Evolutionary conservation across 2,888 invertebrate genomes (phyloP), one percentile per base, ranked within the genome.

Genomic region (Siphlonurus alternatus): DNA sequence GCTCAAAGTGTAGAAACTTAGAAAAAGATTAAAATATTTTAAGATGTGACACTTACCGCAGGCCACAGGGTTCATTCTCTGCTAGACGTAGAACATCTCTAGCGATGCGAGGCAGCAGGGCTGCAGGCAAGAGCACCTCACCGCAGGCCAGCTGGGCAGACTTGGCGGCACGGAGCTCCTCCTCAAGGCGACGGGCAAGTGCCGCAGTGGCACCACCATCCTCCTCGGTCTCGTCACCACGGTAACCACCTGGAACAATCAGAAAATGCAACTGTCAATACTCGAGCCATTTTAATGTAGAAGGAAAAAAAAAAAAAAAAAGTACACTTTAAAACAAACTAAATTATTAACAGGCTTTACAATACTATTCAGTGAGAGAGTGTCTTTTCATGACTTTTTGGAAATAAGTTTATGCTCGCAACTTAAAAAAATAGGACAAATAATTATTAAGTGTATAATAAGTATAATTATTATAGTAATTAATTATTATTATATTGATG

Each of bases 21-120:
- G 5, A 5, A 38, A 38, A 38, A 10, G 5, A 38, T 38, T 38
- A 38, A 38, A 10, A 10, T 38, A 38, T 38, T 38, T 38, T 38
- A 38, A 38, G 5, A 15, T 38, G 38, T 38, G 5, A 38, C 5
- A 10, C 38, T 38, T 38, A 38, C 38, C 56, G 56, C 61, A 93
- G 82, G 62, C 93, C 94, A 77, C 91, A 93, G 20, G 93, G 93
- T 76, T 94, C 93, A 63, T 86, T 85, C 74, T 92, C 91, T 1
- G 93, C 89, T 79, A 90, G 85, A 64, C 83, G 81, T 63, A 93
- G 80, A 66, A 92, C 86, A 74, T 91, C 88, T 68, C 85, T 79
- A 61, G 93, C 85, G 67, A 93, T 87, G 69, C 87, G 80, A 68
- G 86, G 84, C 65, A 91, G 81, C 68, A 93, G 83, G 74, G 89